A percentile compares a stretch with the other conserved stretches of the same genome.
Conservation (phyloP, 92 coral and sea anemone species). For the Siderastrea siderea region DNA sequence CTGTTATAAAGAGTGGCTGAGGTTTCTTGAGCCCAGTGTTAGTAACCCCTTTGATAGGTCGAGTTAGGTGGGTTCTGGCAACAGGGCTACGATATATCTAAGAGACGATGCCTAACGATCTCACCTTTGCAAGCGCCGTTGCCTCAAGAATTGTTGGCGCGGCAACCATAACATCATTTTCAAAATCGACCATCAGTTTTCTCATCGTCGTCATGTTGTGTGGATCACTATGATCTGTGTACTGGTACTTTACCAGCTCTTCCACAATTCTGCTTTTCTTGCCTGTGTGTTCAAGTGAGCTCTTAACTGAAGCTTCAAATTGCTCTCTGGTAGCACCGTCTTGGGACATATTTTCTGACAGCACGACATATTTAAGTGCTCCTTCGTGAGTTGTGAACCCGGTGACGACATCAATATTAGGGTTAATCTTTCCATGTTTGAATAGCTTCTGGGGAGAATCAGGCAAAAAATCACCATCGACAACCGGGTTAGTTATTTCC, state of each 20-base stretch:
- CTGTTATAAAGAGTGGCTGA: no score
- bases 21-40: no score
- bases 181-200: not conserved
- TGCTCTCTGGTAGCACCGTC: not conserved
- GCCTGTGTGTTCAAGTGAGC: not conserved
- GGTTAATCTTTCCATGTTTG: not conserved
- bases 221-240: slow-evolving; percentile 18
- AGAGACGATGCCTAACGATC: not conserved
- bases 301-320: slow-evolving; percentile 7
- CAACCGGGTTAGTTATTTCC: slow-evolving; percentile 2
- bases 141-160: slow-evolving; percentile 31
- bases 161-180: not conserved
- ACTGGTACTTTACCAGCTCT: slow-evolving; percentile 9
- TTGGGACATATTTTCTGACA: not conserved
- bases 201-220: not conserved
- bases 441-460: slow-evolving; percentile 4
- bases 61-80: no score
- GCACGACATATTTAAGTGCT: not conserved
- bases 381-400: slow-evolving; percentile 24
- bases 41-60: no score
- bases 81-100: no score
- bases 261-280: not conserved
- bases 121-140: slow-evolving; percentile 21
- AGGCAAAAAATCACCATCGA: slow-evolving; percentile 24
- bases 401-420: slow-evolving; percentile 1